These are phyloP conservation scores for Psittacara wagleri DNA, from an alignment of 2,113 vertebrate genomes.

Conservation along the genomic window DNA sequence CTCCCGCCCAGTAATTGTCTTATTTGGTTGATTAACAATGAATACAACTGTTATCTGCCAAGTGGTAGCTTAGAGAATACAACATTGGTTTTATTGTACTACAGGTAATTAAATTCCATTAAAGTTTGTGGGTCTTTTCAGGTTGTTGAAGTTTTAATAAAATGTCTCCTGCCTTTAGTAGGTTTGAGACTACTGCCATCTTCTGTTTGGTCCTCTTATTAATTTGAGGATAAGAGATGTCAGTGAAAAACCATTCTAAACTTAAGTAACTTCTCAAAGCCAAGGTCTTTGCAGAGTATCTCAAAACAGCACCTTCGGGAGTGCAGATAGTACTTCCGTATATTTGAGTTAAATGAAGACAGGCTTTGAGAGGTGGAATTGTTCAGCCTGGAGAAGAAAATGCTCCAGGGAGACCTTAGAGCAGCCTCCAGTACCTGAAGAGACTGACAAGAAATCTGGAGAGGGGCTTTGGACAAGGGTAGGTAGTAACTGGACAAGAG, in stretches of 20 bases:
- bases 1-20: constrained; percentile 66
- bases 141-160: background rate
- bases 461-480: background rate
- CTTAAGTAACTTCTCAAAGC: background rate
- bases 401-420: background rate
- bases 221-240: background rate
- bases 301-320: background rate
- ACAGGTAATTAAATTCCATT: constrained; percentile 20
- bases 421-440: background rate
- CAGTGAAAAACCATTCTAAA: background rate
- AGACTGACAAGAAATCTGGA: background rate
- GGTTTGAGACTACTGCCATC: background rate
- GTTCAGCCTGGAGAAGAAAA: background rate
- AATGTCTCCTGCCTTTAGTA: background rate
- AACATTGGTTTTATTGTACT: constrained; percentile 23
- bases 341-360: background rate
- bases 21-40: constrained; percentile 66
- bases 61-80: constrained; percentile 11
- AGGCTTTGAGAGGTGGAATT: background rate
- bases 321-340: background rate
- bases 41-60: constrained; percentile 52
- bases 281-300: background rate
- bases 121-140: background rate
- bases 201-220: background rate
- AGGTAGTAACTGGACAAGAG: background rate